These are phyloP conservation scores for Lochmaea capreae DNA, from an alignment of 2,888 invertebrate species.

Conservation along the genomic window DNA sequence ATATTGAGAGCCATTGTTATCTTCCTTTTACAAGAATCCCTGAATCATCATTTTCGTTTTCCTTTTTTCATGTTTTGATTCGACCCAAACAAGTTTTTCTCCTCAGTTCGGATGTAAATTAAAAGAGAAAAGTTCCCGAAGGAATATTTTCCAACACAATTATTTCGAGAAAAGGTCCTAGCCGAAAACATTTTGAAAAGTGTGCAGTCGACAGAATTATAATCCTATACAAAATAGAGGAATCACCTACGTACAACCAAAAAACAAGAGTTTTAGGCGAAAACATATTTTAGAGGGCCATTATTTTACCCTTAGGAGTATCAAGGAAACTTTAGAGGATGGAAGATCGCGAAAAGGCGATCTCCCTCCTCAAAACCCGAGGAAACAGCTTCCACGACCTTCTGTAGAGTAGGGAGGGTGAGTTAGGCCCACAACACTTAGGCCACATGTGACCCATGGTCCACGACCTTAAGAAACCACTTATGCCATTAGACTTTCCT, in stretches of 20 bases:
- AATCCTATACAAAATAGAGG: neutral
- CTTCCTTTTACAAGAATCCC: constrained; percentile 32
- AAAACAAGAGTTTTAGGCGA: neutral
- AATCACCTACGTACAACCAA: neutral
- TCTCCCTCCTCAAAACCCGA: too few species aligned
- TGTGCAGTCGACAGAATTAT: neutral
- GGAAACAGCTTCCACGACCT: too few species aligned
- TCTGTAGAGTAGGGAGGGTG: too few species aligned
- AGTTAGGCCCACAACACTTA: too few species aligned
- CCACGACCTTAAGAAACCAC: too few species aligned
- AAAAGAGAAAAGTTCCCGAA: constrained; percentile 21
- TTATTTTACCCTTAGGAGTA: too few species aligned
- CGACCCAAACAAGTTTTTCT: constrained; percentile 36
- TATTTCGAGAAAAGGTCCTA: constrained; percentile 3
- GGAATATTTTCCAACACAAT: constrained; percentile 8
- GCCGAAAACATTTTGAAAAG: neutral
- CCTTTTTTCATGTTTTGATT: constrained; percentile 29
- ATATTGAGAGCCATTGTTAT: constrained; percentile 36
- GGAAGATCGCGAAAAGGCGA: too few species aligned
- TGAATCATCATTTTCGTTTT: constrained; percentile 30
- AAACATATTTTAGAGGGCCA: too few species aligned
- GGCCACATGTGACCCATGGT: too few species aligned
- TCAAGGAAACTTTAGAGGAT: too few species aligned
- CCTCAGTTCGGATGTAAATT: constrained; percentile 34
- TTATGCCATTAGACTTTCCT: too few species aligned